These are phyloP conservation scores for Apeira syringaria DNA, from an alignment of 2,888 invertebrate species.

Conservation along the genomic window DNA sequence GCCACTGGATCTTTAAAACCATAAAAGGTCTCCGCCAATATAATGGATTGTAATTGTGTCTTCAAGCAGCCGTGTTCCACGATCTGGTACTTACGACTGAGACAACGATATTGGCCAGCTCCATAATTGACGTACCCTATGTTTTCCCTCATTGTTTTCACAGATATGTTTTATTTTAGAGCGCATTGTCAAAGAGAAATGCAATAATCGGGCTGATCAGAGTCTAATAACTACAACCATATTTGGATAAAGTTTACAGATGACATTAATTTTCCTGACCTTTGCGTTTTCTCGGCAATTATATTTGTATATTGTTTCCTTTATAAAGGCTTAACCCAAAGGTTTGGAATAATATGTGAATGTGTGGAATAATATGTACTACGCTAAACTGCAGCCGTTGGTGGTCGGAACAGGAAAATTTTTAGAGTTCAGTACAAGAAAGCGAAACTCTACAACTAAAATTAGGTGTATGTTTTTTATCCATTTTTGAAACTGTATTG, in stretches of 20 bases:
- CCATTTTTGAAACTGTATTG: too few relatives aligned
- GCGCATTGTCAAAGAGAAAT: constrained; percentile 11
- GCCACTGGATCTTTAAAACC: constrained; percentile 37
- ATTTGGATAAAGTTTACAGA: not conserved
- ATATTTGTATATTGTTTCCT: not conserved
- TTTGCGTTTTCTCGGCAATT: not conserved
- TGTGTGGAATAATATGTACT: too few relatives aligned
- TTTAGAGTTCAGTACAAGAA: too few relatives aligned
- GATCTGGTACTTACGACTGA: constrained; percentile 57
- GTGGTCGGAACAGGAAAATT: too few relatives aligned
- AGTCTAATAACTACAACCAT: constrained; percentile 14
- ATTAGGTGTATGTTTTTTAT: too few relatives aligned
- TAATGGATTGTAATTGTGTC: constrained; percentile 79
- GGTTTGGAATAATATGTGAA: too few relatives aligned
- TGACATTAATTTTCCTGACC: constrained; percentile 10
- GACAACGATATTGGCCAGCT: constrained; percentile 63
- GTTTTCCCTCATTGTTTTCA: constrained; percentile 46
- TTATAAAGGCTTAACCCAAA: not conserved
- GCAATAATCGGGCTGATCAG: constrained; percentile 14
- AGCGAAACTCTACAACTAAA: too few relatives aligned
- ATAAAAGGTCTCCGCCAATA: constrained; percentile 70
- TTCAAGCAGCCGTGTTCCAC: constrained; percentile 67
- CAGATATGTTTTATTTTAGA: constrained; percentile 39
- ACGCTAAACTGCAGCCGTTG: too few relatives aligned
- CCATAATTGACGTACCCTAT: constrained; percentile 70